These are phyloP conservation scores for Colostygia pectinataria DNA, from an alignment of 2,888 invertebrate genomes.

Conservation along the genomic window DNA sequence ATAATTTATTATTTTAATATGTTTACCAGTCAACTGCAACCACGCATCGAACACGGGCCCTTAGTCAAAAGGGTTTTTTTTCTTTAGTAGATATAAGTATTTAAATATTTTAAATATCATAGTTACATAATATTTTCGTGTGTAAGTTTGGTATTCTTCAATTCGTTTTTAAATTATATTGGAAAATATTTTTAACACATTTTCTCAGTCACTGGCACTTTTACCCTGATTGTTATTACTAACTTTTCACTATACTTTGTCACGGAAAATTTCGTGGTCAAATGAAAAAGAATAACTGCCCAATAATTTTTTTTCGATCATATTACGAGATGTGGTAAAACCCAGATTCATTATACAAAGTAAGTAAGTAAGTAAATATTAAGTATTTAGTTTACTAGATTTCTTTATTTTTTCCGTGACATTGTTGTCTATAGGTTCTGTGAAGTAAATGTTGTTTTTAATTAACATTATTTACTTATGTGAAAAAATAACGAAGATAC, in stretches of 20 bases:
- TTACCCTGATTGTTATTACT: constrained; percentile 3
- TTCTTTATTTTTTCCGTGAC: constrained; percentile 6
- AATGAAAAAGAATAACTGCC: too few relatives aligned
- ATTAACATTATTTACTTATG: neutral
- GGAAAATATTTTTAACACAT: constrained; percentile 34
- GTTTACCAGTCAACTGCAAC: constrained; percentile 31
- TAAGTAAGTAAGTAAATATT: too few relatives aligned
- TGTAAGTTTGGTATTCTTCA: constrained; percentile 57
- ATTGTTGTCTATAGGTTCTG: constrained; percentile 1
- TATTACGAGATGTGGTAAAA: too few relatives aligned
- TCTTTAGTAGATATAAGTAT: constrained; percentile 74
- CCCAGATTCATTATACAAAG: too few relatives aligned
- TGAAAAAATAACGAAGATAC: neutral
- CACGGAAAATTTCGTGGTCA: constrained; percentile 11
- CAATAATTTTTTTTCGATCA: too few relatives aligned
- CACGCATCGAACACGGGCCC: constrained; percentile 76
- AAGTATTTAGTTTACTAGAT: too few relatives aligned
- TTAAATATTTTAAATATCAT: constrained; percentile 70
- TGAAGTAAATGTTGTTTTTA: neutral
- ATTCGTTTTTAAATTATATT: constrained; percentile 41
- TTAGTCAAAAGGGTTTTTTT: constrained; percentile 67
- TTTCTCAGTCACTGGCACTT: constrained; percentile 31
- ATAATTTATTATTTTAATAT: constrained; percentile 44
- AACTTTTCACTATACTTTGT: constrained; percentile 1
- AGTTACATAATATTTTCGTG: constrained; percentile 50